Evolutionary conservation across 2,888 invertebrate genomes (phyloP).

Genomic region (Malacosoma neustria): DNA sequence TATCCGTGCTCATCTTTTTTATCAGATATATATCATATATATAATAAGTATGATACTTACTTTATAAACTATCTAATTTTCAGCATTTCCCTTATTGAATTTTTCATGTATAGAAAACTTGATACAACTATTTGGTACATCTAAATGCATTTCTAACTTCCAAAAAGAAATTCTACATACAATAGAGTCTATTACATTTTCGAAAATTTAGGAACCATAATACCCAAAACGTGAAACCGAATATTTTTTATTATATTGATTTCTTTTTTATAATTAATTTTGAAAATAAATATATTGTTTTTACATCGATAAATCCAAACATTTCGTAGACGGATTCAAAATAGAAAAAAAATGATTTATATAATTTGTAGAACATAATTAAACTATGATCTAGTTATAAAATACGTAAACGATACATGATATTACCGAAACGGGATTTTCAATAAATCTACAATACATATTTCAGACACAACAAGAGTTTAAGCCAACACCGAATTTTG

Average conservation of each 20-base stretch:
- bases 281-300: conserved; percentile 66
- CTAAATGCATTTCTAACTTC: conserved; percentile 65
- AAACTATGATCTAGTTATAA: conserved; percentile 60
- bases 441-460: conserved; percentile 55
- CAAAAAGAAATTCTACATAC: conserved; percentile 69
- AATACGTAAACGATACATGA: conserved; percentile 51
- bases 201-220: conserved; percentile 76
- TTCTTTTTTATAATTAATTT: conserved; percentile 63
- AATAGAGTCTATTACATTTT: conserved; percentile 75
- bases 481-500: conserved; percentile 73
- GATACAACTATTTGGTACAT: conserved; percentile 72
- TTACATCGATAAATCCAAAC: conserved; percentile 59
- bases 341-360: conserved; percentile 51
- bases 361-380: conserved; percentile 57
- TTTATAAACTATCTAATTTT: conserved; percentile 62
- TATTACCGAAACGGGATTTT: conserved; percentile 56
- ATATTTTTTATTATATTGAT: conserved; percentile 56
- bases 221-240: conserved; percentile 72
- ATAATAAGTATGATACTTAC: conserved; percentile 56
- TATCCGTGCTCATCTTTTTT: conserved; percentile 66
- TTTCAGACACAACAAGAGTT: conserved; percentile 61
- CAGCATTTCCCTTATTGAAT: conserved; percentile 61
- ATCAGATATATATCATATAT: conserved; percentile 34
- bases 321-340: conserved; percentile 70
- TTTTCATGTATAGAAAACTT: conserved; percentile 67